A percentile compares a stretch with the other conserved stretches of the same genome.
Evolutionary conservation across 2,888 invertebrate genomes (phyloP).

Genomic region (Heterodera filipjevi): DNA sequence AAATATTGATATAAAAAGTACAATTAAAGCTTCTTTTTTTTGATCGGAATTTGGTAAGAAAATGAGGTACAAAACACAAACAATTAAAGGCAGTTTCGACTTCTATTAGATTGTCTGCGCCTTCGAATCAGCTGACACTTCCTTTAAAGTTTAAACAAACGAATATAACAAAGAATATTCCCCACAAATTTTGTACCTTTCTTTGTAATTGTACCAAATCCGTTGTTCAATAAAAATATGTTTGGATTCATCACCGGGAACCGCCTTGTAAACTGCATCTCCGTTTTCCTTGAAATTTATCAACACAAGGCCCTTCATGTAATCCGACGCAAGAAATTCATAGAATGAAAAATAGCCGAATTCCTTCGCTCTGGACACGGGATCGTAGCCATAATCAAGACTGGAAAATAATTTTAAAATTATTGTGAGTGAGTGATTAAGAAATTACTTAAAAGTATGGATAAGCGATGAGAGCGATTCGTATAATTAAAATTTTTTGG

Average conservation of each 20-base stretch:
- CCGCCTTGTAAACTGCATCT: not conserved
- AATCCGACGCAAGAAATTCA: constrained; percentile 18
- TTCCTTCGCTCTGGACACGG: constrained; percentile 10
- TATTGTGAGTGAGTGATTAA: not conserved
- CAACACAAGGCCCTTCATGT: constrained; percentile 18
- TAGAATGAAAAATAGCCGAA: constrained; percentile 21
- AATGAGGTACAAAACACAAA: no score
- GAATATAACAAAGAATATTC: no score
- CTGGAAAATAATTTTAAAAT: not conserved
- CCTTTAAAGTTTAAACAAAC: no score
- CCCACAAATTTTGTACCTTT: no score
- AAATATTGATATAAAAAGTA: no score
- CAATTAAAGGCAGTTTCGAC: no score
- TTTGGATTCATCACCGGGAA: not conserved
- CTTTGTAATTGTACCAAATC: not conserved
- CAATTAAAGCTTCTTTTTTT: no score
- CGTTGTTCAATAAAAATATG: not conserved
- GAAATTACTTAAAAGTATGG: not conserved
- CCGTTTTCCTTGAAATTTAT: constrained; percentile 1
- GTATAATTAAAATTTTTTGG: no score
- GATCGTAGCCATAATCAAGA: constrained; percentile 16
- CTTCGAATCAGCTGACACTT: not conserved
- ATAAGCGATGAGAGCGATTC: not conserved
- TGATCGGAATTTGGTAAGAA: no score
- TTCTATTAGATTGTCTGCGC: no score